Conservation (phyloP, 2,797 vertebrate genomes). For the Tachyglossus aculeatus region DNA sequence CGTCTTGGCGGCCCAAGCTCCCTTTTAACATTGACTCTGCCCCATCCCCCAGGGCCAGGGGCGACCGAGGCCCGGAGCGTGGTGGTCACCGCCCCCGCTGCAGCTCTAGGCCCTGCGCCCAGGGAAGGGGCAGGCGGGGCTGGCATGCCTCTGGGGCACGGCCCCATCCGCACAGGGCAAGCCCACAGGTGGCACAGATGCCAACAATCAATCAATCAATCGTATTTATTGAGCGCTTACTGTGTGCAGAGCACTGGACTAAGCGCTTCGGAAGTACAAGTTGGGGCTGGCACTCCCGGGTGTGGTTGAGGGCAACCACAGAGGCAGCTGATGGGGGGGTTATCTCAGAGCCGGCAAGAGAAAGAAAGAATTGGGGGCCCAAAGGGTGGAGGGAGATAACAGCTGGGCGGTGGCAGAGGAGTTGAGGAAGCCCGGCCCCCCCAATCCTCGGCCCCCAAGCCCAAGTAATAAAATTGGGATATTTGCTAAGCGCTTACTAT, state of each 20-base stretch:
- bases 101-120: background rate
- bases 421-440: too few relatives aligned
- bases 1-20: background rate
- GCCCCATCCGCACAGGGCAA: background rate
- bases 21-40: background rate
- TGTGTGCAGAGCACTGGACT: too few relatives aligned
- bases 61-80: background rate
- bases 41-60: background rate
- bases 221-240: too few relatives aligned
- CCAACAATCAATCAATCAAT: too few relatives aligned
- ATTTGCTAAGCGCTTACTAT: too few relatives aligned
- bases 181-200: background rate
- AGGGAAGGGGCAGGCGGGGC: background rate
- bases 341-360: background rate
- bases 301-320: background rate
- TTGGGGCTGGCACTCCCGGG: background rate
- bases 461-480: too few relatives aligned
- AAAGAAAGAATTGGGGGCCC: background rate
- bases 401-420: too few relatives aligned
- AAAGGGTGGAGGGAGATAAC: fast-evolving
- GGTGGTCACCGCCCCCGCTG: background rate
- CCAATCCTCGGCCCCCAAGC: too few relatives aligned
- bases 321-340: background rate
- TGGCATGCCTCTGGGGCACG: too few relatives aligned
- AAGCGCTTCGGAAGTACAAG: too few relatives aligned